These are phyloP conservation scores for Manis javanica DNA, from an alignment of 2,797 vertebrate species.

Conservation along the genomic window DNA sequence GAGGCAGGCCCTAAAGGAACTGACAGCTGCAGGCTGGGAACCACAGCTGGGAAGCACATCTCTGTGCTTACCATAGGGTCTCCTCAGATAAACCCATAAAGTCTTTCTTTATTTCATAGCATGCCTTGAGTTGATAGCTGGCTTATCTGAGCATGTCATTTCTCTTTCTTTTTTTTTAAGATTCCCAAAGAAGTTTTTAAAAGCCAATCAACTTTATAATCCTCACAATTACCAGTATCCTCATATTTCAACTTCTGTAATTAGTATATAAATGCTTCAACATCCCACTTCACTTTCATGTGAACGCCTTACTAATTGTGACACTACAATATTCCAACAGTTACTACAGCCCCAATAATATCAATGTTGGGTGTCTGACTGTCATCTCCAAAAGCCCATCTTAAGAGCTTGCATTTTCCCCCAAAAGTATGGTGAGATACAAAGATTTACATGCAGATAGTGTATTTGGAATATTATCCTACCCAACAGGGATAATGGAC, in stretches of 20 bases:
- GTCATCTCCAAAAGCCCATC: background rate
- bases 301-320: background rate
- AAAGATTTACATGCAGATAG: background rate
- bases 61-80: background rate
- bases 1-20: background rate
- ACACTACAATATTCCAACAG: background rate
- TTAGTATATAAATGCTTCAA: background rate
- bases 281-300: background rate
- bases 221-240: background rate
- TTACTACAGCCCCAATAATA: background rate
- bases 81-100: background rate
- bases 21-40: too few relatives aligned
- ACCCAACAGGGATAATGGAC: background rate
- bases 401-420: background rate
- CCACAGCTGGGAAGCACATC: background rate
- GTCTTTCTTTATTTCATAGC: background rate
- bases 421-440: background rate
- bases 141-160: too few relatives aligned
- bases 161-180: background rate
- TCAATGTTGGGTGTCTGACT: background rate
- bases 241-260: background rate
- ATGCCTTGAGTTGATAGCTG: too few relatives aligned
- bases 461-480: background rate
- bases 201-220: background rate
- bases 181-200: background rate